Evolutionary conservation across 2,888 invertebrate species (phyloP).

Genomic region (Sympetrum striolatum): DNA sequence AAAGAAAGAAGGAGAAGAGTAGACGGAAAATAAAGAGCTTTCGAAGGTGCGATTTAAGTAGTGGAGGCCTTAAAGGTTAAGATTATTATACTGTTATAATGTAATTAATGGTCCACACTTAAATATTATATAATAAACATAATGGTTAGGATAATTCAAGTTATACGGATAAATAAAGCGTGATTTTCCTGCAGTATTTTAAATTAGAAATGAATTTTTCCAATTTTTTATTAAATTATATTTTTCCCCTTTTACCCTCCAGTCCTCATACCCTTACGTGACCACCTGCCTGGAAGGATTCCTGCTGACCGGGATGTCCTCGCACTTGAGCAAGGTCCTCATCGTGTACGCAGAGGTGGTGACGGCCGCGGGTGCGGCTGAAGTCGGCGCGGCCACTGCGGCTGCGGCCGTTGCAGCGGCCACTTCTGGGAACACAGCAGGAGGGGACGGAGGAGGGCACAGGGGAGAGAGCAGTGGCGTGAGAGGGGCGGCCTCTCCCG

Average conservation of each 20-base stretch:
- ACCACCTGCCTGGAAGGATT: slow-evolving; percentile 70
- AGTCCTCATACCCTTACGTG: slow-evolving; percentile 68
- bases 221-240: neutral
- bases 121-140: no score
- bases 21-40: no score
- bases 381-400: slow-evolving; percentile 59
- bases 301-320: slow-evolving; percentile 72
- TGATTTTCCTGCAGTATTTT: no score
- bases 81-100: no score
- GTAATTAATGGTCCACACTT: no score
- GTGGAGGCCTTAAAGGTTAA: no score
- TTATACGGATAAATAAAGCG: no score
- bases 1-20: no score
- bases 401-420: slow-evolving; percentile 17
- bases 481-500: slow-evolving; percentile 7
- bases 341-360: slow-evolving; percentile 75
- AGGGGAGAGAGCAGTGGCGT: neutral
- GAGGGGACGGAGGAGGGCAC: neutral
- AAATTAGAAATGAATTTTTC: neutral
- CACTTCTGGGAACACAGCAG: neutral
- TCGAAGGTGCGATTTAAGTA: no score
- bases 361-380: slow-evolving; percentile 61
- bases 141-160: no score
- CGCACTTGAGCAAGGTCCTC: slow-evolving; percentile 74
- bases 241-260: slow-evolving; percentile 53